Conservation (phyloP, 2,113 vertebrate species). For the Elachura formosa region DNA sequence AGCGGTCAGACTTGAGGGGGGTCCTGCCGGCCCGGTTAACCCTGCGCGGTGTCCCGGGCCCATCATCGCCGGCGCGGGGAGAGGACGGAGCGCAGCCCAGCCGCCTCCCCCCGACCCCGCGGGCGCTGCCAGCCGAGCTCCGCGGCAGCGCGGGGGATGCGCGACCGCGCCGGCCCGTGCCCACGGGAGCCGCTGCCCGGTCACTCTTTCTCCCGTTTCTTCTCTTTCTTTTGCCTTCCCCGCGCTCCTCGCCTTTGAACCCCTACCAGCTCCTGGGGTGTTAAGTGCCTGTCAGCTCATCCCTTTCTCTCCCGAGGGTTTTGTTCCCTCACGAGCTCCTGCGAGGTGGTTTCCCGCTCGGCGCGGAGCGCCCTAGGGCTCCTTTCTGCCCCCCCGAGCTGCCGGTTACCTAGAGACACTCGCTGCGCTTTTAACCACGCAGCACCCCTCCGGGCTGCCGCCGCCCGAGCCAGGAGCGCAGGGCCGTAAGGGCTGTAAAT, state of each 20-base stretch:
- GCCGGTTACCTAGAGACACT: conserved; percentile 72
- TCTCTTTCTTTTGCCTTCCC: neutral
- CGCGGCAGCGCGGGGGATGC: neutral
- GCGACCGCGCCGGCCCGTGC: neutral
- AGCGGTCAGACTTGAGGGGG: neutral
- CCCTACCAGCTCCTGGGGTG: neutral
- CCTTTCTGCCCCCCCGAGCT: neutral
- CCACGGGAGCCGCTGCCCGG: neutral
- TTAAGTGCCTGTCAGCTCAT: neutral
- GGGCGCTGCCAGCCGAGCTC: neutral
- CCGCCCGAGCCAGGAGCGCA: conserved; percentile 58
- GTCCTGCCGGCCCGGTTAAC: neutral
- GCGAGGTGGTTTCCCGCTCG: neutral
- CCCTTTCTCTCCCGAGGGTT: neutral
- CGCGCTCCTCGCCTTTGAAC: neutral
- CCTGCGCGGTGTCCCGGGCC: neutral
- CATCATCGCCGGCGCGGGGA: neutral
- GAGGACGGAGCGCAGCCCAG: neutral
- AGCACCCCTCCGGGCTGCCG: conserved; percentile 46
- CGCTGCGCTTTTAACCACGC: conserved; percentile 65
- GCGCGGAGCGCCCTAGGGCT: conserved; percentile 13
- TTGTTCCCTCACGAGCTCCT: neutral
- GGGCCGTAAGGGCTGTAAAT: conserved; percentile 86
- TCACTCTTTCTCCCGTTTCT: neutral
- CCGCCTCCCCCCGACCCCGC: neutral